Conservation (phyloP, 2,888 invertebrate genomes). For the Mesorhabditis spiculigera region DNA sequence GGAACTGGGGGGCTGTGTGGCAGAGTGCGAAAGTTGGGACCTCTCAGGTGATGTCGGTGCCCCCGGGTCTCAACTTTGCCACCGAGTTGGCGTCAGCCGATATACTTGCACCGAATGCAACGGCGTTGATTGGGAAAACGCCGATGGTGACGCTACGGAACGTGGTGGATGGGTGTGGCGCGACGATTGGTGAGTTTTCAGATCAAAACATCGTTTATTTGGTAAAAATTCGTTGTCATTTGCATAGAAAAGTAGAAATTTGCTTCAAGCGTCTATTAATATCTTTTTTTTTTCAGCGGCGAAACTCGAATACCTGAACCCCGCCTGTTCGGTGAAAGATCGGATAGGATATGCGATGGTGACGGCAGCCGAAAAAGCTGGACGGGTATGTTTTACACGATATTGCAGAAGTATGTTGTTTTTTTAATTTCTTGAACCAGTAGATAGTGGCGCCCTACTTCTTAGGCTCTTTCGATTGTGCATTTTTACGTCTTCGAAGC, state of each 20-base stretch:
- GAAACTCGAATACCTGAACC: conserved; percentile 56
- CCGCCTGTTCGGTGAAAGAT: conserved; percentile 57
- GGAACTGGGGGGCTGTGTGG: too few relatives aligned
- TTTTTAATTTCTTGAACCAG: too few relatives aligned
- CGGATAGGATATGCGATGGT: conserved; percentile 57
- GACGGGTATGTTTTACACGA: conserved; percentile 28
- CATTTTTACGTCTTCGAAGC: too few relatives aligned
- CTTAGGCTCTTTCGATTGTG: too few relatives aligned
- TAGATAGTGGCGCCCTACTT: too few relatives aligned
- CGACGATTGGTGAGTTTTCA: conserved; percentile 37
- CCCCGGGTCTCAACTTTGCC: too few relatives aligned
- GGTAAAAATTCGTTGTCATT: neutral
- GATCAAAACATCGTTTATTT: neutral
- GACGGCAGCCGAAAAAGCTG: conserved; percentile 45
- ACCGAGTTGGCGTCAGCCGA: conserved; percentile 40
- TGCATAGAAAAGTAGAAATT: neutral
- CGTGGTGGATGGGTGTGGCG: conserved; percentile 38
- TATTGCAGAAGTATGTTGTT: too few relatives aligned
- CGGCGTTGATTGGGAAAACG: conserved; percentile 51
- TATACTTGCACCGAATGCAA: conserved; percentile 42
- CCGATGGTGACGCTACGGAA: conserved; percentile 54
- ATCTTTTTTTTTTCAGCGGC: conserved; percentile 36
- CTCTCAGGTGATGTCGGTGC: too few relatives aligned
- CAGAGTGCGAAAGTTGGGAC: too few relatives aligned
- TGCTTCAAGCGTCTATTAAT: neutral